phyloP scores from a whole-genome alignment of 2,888 invertebrate species.

The Uloborus plumipes region DNA sequence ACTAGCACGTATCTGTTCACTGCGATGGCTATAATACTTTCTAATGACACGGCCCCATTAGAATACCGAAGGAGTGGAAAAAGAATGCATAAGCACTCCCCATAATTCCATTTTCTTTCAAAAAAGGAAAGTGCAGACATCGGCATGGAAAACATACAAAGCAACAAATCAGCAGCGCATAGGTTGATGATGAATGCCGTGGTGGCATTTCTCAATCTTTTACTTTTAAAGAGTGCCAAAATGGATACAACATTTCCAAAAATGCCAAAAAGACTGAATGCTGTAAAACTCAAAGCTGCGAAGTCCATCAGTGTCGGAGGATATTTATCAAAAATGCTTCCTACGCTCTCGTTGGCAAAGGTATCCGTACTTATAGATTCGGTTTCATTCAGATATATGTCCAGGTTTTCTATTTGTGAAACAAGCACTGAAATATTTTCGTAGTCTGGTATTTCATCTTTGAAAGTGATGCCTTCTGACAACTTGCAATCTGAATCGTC shows the following conservation, averaged over 20 bases:
- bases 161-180: constrained; percentile 87
- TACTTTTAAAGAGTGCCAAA: constrained; percentile 82
- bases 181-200: constrained; percentile 89
- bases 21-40: constrained; percentile 91
- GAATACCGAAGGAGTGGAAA: constrained; percentile 92
- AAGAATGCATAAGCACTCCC: constrained; percentile 82
- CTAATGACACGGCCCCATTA: constrained; percentile 87
- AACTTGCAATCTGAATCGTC: too few relatives aligned
- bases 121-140: constrained; percentile 84
- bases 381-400: too few relatives aligned
- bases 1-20: constrained; percentile 80
- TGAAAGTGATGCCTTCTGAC: too few relatives aligned
- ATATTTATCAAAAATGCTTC: constrained; percentile 77
- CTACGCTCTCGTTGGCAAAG: background rate
- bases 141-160: constrained; percentile 87
- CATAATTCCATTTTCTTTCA: constrained; percentile 85
- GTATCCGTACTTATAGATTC: background rate
- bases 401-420: too few relatives aligned
- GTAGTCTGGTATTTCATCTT: too few relatives aligned
- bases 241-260: constrained; percentile 86
- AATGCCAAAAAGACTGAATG: constrained; percentile 84
- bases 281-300: constrained; percentile 83
- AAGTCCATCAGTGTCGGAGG: constrained; percentile 79
- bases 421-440: too few relatives aligned
- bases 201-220: constrained; percentile 85